A percentile compares a stretch with the other conserved stretches of the same genome.
phyloP scores from a whole-genome alignment of 2,888 invertebrate species.

The Aspidiotus rigidus region DNA sequence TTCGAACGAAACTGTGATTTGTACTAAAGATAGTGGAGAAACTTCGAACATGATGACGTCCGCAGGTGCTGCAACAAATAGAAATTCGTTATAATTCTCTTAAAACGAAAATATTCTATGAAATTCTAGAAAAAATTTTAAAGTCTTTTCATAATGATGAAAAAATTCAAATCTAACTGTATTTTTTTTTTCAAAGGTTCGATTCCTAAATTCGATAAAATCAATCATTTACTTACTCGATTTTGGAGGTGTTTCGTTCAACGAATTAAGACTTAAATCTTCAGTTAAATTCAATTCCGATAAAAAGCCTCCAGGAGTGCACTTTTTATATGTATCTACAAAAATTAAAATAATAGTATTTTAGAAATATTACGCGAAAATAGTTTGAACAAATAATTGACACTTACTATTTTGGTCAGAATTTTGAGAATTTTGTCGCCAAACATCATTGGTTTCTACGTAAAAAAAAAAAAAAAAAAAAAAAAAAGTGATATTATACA shows the following conservation, averaged over 20 bases:
- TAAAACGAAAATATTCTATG: not conserved
- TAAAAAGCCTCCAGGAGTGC: conserved; percentile 12
- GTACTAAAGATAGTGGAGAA: conserved; percentile 78
- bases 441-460: too few species aligned
- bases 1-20: conserved; percentile 81
- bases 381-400: too few species aligned
- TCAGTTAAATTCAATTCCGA: conserved; percentile 7
- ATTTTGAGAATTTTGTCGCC: too few species aligned
- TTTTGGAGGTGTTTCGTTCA: conserved; percentile 12
- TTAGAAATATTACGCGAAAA: too few species aligned
- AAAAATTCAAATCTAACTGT: too few species aligned
- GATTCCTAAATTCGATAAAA: not conserved
- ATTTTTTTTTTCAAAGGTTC: too few species aligned
- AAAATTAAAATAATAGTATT: not conserved
- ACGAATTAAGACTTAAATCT: conserved; percentile 20
- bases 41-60: conserved; percentile 83
- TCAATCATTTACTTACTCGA: conserved; percentile 8
- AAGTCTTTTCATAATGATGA: too few species aligned
- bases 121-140: too few species aligned
- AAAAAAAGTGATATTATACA: too few species aligned
- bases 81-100: not conserved
- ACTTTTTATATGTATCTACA: conserved; percentile 10
- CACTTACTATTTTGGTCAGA: too few species aligned
- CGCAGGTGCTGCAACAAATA: conserved; percentile 53
- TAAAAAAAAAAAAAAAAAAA: too few species aligned